Evolutionary conservation across 35 echinoderm and acorn worm genomes (phyloP).

Genomic region (Ophiothrix spiculata): DNA sequence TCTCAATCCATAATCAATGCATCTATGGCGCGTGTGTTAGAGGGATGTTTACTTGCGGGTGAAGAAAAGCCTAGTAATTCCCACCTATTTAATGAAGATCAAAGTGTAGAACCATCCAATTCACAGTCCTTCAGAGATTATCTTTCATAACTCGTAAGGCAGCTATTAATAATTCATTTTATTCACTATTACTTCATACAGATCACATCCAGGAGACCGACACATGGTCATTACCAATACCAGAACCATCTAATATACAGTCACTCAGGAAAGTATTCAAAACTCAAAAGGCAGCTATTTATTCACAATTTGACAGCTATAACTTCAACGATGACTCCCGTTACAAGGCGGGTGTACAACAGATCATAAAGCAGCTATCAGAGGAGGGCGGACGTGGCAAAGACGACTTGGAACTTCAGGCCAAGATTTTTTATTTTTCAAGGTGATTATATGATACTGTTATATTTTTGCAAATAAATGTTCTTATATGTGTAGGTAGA

Average conservation of each 20-base stretch:
- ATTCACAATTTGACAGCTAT: not conserved
- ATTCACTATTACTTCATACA: not conserved
- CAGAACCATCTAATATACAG: not conserved
- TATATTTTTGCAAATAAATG: too few relatives aligned
- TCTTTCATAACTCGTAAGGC: not conserved
- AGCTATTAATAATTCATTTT: not conserved
- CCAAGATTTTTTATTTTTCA: not conserved
- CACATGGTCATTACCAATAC: not conserved
- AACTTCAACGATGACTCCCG: not conserved
- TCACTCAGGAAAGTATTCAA: not conserved
- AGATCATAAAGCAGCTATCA: not conserved
- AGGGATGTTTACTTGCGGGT: too few relatives aligned
- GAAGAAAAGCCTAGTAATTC: not conserved
- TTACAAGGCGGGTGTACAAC: not conserved
- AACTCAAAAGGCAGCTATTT: not conserved
- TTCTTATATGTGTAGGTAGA: too few relatives aligned
- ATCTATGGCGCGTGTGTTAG: too few relatives aligned
- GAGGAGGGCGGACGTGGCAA: not conserved
- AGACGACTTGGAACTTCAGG: not conserved
- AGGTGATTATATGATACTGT: too few relatives aligned
- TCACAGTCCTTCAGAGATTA: not conserved
- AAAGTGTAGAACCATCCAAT: not conserved
- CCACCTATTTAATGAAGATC: not conserved
- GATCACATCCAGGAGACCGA: not conserved
- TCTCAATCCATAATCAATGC: too few relatives aligned